Evolutionary conservation across 2,888 invertebrate genomes (phyloP), one percentile per base, ranked within the genome.

Genomic region (Perizoma affinitatum): DNA sequence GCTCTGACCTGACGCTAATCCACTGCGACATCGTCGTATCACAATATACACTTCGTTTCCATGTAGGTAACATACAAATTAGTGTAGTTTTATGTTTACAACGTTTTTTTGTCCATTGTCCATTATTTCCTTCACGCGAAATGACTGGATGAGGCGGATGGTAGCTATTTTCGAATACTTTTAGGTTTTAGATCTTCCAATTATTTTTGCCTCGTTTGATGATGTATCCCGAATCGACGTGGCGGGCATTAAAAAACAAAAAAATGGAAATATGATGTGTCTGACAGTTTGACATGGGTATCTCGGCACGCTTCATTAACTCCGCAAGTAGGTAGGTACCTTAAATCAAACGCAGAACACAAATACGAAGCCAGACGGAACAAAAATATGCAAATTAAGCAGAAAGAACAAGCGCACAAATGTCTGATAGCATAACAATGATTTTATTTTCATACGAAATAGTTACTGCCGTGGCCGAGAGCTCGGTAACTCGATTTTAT

Each of bases 271-370:
- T 87, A 85, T 90, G 88, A 89, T 89, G 88, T 78, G 84, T 85
- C 75, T 88, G 91, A 89, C 90, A 88, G 84, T 74, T 82, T 90
- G 90, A 90, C 86, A 81, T 73, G 90, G 91, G 91, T 90, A 80
- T 87, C 72, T 78, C 73, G 76, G 80, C 75, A 85, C 82, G 86
- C 88, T 88, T 90, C 87, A 88, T 90, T 89, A 88, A 81, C 80
- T 86, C 82, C 79, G 77, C 66, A 74, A 80, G 68, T 22, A 22
- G 22, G 22, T 61, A 79, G 22, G 22, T 61, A 79, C 78, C 77
- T 73, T 73, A 79, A 83, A 81, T 79, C 72, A 71, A 70, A 67
- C 75, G 71, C 55, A 54, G 67, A 71, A 65, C 67, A 64, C 65
- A 72, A 73, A 76, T 71, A 68, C 58, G 47, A 63, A 65, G 63